Base-by-base conservation (phyloP, 2,113 vertebrate species). In the Zosterops borbonicus region DNA sequence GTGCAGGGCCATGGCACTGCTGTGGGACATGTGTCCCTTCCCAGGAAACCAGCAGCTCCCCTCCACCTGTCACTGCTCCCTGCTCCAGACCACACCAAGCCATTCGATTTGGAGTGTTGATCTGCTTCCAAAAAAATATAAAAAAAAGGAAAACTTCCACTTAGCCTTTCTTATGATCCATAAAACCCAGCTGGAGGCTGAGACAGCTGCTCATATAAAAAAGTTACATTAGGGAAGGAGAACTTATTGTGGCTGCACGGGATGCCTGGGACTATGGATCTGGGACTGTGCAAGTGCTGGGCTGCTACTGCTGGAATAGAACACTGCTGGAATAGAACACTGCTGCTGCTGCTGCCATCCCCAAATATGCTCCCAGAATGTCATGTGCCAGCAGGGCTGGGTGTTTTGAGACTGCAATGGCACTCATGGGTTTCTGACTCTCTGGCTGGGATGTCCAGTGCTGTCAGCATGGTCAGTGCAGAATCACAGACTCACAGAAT, bases 161-260 rank as follows among this genome's bases (percentile, higher is more conserved):
- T 95, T 94, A 83, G 88, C 88, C 83, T 94, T 92, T 83, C 86
- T 67, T 73, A 74, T 24, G 89, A 95, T 86, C 94, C 94, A 81
- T 90, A 92, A 92, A 96, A 83, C 8, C 6, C 79, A 55, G 79
- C 90, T 93, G 86, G 90, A 94, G 83, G 90, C 90, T 59, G 79
- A 92, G 71, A 59, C 94, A 96, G 94, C 88, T 94, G 90, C 88
- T 73, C 83, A 33, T 69, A 58, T 64, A 24, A 84, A 87, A 79
- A 88, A 94, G 90, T 69, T 93, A 41, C 75, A 68, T 89, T 33
- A 69, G 50, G 68, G 65, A 70, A 80, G 58, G 63, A 64, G 76
- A 92, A 83, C 76, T 86, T 31, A 71, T 9, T 15, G 85, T 0
- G 2, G 39, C 44, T 37, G 42, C 28, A 29, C 0, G 7, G 73